phyloP scores from a whole-genome alignment of 2,888 invertebrate species.

The Troides aeacus region DNA sequence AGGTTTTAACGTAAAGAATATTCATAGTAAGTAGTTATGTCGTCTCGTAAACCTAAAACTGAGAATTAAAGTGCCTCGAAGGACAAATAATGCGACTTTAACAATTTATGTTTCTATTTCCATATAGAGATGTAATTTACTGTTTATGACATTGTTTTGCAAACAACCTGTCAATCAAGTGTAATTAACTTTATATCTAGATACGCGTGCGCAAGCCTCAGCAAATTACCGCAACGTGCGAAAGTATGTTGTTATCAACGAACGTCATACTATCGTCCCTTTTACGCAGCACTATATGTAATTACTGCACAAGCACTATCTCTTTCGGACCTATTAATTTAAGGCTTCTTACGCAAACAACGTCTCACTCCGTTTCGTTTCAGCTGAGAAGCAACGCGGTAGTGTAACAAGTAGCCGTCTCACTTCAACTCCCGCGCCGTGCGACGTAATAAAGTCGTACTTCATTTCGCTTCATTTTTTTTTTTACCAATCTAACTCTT shows the following conservation, averaged over 20 bases:
- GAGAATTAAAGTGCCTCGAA: too few species aligned
- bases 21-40: too few species aligned
- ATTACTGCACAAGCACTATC: slow-evolving; percentile 69
- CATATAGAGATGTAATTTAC: neutral
- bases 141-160: slow-evolving; percentile 30
- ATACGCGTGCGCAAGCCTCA: slow-evolving; percentile 54
- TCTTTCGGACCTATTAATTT: slow-evolving; percentile 75
- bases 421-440: slow-evolving; percentile 47
- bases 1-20: too few species aligned
- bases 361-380: slow-evolving; percentile 70
- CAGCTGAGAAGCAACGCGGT: slow-evolving; percentile 54
- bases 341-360: slow-evolving; percentile 51
- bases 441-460: slow-evolving; percentile 54
- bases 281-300: slow-evolving; percentile 68
- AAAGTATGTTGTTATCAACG: slow-evolving; percentile 72
- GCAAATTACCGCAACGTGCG: slow-evolving; percentile 54
- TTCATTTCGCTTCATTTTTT: slow-evolving; percentile 44
- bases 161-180: slow-evolving; percentile 63
- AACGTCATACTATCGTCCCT: slow-evolving; percentile 76
- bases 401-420: slow-evolving; percentile 52
- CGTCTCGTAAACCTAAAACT: too few species aligned
- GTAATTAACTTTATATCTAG: slow-evolving; percentile 64
- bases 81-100: neutral
- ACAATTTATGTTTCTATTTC: neutral
- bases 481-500: slow-evolving; percentile 47